Percentiles rank a stretch among this genome's conserved stretches.
Evolutionary conservation across 2,113 vertebrate species (phyloP).

Genomic region (Nestor notabilis): DNA sequence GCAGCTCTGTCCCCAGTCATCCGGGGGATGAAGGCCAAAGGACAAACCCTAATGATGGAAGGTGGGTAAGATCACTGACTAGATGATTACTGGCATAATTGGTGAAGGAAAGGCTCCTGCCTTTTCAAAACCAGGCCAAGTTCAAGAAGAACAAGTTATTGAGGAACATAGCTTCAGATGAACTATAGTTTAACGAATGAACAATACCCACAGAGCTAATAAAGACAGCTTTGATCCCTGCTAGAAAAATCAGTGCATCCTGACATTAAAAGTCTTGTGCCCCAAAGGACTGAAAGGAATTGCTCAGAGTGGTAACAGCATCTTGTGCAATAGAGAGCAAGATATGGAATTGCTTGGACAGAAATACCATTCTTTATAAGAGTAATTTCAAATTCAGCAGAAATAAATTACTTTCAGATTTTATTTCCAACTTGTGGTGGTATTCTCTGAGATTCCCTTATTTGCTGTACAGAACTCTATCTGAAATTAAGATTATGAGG

Average conservation of each 20-base stretch:
- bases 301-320: background rate
- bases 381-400: background rate
- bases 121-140: background rate
- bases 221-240: background rate
- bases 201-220: background rate
- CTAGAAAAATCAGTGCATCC: background rate
- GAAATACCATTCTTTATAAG: background rate
- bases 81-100: background rate
- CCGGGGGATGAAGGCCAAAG: background rate
- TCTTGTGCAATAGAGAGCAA: background rate
- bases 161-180: background rate
- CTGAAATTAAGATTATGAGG: background rate
- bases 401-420: background rate
- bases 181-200: background rate
- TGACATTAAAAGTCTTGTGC: background rate
- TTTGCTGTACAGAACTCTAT: background rate
- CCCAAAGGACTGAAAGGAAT: background rate
- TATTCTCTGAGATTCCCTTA: background rate
- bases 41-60: background rate
- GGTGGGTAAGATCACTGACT: background rate
- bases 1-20: background rate
- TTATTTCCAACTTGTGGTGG: background rate
- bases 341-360: background rate
- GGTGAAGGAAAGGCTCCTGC: background rate
- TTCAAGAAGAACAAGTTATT: background rate